A percentile compares a stretch with the other conserved stretches of the same genome.
These are phyloP conservation scores for Mareca penelope DNA, from an alignment of 2,797 vertebrate genomes.

Conservation along the genomic window DNA sequence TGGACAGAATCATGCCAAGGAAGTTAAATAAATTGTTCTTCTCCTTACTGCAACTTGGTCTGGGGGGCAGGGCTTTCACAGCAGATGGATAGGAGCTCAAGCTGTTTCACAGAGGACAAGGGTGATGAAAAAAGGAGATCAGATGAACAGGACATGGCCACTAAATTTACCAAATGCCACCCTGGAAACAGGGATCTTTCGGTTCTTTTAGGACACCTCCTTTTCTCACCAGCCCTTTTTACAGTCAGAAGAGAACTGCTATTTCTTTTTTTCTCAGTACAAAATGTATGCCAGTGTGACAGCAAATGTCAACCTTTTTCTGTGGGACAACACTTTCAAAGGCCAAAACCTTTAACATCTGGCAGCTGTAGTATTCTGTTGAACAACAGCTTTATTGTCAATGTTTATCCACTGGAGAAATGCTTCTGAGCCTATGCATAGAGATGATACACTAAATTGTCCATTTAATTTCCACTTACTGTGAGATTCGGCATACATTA, in stretches of 20 bases:
- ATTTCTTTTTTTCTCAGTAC: neutral
- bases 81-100: neutral
- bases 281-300: neutral
- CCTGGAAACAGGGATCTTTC: neutral
- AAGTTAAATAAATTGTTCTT: neutral
- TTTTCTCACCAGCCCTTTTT: neutral
- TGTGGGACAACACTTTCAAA: neutral
- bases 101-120: neutral
- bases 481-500: conserved; percentile 68
- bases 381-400: conserved; percentile 62
- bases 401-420: conserved; percentile 50
- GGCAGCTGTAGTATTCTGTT: conserved; percentile 40
- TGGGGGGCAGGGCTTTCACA: neutral
- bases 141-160: neutral
- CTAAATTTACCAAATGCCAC: neutral
- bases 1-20: neutral
- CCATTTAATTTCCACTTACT: conserved; percentile 79
- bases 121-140: neutral
- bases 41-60: neutral
- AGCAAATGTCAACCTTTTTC: conserved; percentile 24
- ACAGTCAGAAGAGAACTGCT: neutral
- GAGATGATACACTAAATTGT: conserved; percentile 73
- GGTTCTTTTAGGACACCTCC: neutral
- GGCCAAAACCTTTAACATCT: conserved; percentile 61
- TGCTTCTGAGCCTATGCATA: conserved; percentile 32